A percentile compares a stretch with the other conserved stretches of the same genome.
Conservation (phyloP, 1,140 invertebrate genomes). For the Megalonaias nervosa region DNA sequence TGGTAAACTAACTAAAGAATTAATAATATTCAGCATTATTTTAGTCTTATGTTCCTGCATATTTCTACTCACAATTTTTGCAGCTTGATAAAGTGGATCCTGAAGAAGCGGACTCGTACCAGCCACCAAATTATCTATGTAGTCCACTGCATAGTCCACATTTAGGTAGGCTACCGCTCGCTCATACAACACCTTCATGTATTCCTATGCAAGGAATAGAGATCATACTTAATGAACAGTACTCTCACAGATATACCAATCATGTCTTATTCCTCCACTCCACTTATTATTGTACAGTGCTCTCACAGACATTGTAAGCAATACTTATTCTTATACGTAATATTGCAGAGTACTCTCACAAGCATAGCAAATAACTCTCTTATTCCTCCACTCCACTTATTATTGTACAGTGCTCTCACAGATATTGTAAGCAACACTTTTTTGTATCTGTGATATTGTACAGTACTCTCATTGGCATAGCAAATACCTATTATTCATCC, state of each 20-base stretch:
- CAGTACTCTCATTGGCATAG: no score
- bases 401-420: no score
- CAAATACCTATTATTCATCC: no score
- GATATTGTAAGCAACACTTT: no score
- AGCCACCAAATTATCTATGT: conserved; percentile 49
- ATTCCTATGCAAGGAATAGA: conserved; percentile 47
- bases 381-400: no score
- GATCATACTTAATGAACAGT: conserved; percentile 2
- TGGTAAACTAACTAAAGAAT: not conserved
- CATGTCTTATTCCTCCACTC: no score
- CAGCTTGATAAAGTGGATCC: conserved; percentile 50
- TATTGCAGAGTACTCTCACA: no score
- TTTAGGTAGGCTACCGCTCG: conserved; percentile 68
- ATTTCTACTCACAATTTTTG: conserved; percentile 55
- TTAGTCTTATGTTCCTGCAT: not conserved
- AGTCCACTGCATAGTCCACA: conserved; percentile 60
- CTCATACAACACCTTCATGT: conserved; percentile 59
- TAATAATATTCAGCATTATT: not conserved
- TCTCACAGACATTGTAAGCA: no score
- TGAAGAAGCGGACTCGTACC: conserved; percentile 60
- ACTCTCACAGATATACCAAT: not conserved
- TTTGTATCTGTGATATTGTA: no score
- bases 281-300: no score
- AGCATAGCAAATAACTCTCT: no score
- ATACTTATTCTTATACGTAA: no score